Evolutionary conservation across 2,888 invertebrate genomes (phyloP), one percentile per base, ranked within the genome.

Genomic region (Lobophora halterata): DNA sequence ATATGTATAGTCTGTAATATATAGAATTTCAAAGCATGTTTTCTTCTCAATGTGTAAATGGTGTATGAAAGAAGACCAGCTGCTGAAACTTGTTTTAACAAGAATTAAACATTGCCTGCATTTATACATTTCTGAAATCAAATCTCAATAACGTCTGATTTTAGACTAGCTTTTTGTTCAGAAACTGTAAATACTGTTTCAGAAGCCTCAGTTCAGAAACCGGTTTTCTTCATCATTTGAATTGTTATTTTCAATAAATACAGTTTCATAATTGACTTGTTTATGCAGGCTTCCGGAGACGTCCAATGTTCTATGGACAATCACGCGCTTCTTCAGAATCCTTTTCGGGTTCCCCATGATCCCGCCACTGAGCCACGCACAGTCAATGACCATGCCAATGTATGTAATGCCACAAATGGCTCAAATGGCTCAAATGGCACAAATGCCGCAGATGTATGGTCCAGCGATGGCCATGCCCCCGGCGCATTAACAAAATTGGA

Each of bases 281-380:
- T 70, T 73, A 61, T 60, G 50, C 82, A 88, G 88, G 88, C 70
- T 79, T 71, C 79, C 88, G 79, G 82, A 78, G 85, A 78, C 88
- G 82, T 73, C 85, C 88, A 78, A 88, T 88, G 79, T 88, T 68
- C 65, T 88, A 86, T 80, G 85, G 86, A 76, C 77, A 77, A 67
- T 86, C 87, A 79, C 86, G 80, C 77, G 79, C 78, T 79, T 79
- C 87, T 77, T 83, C 87, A 83, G 73, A 79, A 54, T 73, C 79
- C 69, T 87, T 65, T 80, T 86, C 72, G 83, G 85, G 65, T 51
- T 81, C 67, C 76, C 83, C 66, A 69, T 73, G 30, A 38, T 50
- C 58, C 65, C 83, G 69, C 75, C 83, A 65, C 62, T 87, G 72
- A 82, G 64, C 58, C 58, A 68, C 42, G 71, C 71, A 24, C 74